A percentile compares a stretch with the other conserved stretches of the same genome.
Evolutionary conservation across 1,140 invertebrate species (phyloP).

Genomic region (Cardiocondyla obscurior): DNA sequence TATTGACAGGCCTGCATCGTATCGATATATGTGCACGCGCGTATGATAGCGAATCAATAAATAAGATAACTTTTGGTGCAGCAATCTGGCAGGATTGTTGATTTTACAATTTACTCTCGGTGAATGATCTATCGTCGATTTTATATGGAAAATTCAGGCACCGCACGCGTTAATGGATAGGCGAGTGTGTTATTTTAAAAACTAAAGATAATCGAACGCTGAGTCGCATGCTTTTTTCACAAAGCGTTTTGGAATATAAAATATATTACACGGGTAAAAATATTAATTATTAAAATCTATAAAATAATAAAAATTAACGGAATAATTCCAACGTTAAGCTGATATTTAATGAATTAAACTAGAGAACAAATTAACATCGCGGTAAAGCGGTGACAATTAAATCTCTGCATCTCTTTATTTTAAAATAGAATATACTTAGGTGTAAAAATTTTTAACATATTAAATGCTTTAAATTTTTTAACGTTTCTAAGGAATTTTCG

Average conservation of each 20-base stretch:
- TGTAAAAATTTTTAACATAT: not conserved
- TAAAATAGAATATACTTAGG: too few relatives aligned
- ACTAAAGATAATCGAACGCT: too few relatives aligned
- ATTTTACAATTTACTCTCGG: constrained; percentile 8
- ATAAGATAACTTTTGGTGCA: not conserved
- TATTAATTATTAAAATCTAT: too few relatives aligned
- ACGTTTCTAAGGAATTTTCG: not conserved
- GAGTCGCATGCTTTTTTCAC: too few relatives aligned
- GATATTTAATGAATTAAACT: too few relatives aligned
- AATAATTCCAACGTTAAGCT: too few relatives aligned
- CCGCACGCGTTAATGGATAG: not conserved
- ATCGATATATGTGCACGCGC: not conserved
- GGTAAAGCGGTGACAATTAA: too few relatives aligned
- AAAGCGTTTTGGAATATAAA: too few relatives aligned
- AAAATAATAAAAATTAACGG: too few relatives aligned
- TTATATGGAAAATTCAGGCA: not conserved
- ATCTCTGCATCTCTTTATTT: too few relatives aligned
- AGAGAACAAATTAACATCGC: too few relatives aligned
- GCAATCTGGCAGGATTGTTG: not conserved
- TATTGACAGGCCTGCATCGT: constrained; percentile 5
- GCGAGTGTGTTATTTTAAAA: not conserved
- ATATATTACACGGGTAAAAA: too few relatives aligned
- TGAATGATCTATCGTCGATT: constrained; percentile 18
- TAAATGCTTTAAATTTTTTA: not conserved
- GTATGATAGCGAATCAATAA: not conserved